Percentiles rank a stretch among this genome's conserved stretches.
These are phyloP conservation scores for Odontomyia ornata DNA, from an alignment of 2,888 invertebrate genomes.

Conservation along the genomic window DNA sequence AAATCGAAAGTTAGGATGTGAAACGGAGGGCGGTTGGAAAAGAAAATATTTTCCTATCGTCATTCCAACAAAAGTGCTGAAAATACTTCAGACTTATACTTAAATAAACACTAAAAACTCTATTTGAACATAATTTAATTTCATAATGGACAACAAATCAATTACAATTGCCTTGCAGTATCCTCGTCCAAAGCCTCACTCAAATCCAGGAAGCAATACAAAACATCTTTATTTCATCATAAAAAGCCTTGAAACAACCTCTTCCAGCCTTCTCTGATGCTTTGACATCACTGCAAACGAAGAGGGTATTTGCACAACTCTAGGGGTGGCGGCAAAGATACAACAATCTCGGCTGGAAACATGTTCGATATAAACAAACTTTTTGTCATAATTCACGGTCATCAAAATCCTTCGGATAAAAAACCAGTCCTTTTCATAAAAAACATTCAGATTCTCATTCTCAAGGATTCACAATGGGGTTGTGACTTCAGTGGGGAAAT, in stretches of 20 bases:
- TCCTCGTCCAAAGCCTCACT: not conserved
- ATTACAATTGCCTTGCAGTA: conserved; percentile 13
- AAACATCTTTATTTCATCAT: conserved; percentile 28
- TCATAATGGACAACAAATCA: conserved; percentile 22
- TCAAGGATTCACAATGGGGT: conserved; percentile 2
- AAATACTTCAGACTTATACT: too few relatives aligned
- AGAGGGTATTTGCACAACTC: not conserved
- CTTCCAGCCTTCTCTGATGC: not conserved
- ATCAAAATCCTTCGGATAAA: conserved; percentile 27
- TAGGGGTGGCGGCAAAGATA: not conserved
- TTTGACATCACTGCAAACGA: not conserved
- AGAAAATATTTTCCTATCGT: too few relatives aligned
- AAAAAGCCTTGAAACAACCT: conserved; percentile 23
- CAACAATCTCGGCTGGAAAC: conserved; percentile 27
- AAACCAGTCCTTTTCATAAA: conserved; percentile 22
- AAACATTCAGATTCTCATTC: conserved; percentile 3
- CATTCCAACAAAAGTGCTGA: too few relatives aligned
- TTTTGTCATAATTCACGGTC: conserved; percentile 41
- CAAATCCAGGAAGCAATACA: conserved; percentile 21
- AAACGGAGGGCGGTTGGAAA: too few relatives aligned
- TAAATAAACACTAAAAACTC: too few relatives aligned
- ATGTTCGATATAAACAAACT: conserved; percentile 42
- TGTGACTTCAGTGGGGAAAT: conserved; percentile 20
- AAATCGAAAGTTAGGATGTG: not conserved
- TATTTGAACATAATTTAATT: not conserved